Percentiles rank a stretch among this genome's conserved stretches.
phyloP scores from a whole-genome alignment of 2,113 vertebrate species.

The Mystacornis crossleyi region DNA sequence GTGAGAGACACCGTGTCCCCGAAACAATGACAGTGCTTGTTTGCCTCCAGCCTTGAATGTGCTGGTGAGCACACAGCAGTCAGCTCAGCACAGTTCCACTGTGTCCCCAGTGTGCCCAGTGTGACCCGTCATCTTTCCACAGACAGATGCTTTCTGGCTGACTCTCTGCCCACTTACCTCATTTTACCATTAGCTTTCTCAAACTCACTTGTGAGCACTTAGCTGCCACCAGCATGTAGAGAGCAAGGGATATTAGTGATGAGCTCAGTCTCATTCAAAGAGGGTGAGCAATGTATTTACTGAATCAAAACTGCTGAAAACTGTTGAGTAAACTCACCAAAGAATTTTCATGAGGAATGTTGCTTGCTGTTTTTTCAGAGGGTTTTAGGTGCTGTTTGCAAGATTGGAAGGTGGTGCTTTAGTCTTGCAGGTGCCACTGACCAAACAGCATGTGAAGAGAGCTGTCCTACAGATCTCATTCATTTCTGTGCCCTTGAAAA shows the following conservation, averaged over 20 bases:
- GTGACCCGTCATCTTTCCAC: neutral
- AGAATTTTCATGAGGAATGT: neutral
- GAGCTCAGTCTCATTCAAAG: neutral
- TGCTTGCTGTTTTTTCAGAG: neutral
- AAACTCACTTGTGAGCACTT: neutral
- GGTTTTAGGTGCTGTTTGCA: neutral
- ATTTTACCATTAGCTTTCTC: neutral
- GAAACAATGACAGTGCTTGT: neutral
- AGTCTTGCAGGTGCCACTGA: neutral
- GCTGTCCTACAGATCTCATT: neutral
- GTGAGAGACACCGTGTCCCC: neutral
- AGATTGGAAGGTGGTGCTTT: neutral
- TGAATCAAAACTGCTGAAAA: neutral
- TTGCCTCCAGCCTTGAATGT: neutral
- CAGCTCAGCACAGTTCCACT: neutral
- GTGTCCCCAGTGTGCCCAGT: neutral
- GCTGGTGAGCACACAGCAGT: neutral
- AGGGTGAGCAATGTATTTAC: neutral
- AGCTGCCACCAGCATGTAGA: neutral
- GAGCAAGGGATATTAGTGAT: neutral
- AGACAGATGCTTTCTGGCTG: neutral
- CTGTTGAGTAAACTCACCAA: neutral
- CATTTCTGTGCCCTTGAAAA: neutral
- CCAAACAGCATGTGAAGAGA: neutral
- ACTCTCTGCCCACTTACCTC: neutral